These are phyloP conservation scores for Epinephelus moara DNA, from an alignment of 2,113 vertebrate genomes.

Conservation along the genomic window DNA sequence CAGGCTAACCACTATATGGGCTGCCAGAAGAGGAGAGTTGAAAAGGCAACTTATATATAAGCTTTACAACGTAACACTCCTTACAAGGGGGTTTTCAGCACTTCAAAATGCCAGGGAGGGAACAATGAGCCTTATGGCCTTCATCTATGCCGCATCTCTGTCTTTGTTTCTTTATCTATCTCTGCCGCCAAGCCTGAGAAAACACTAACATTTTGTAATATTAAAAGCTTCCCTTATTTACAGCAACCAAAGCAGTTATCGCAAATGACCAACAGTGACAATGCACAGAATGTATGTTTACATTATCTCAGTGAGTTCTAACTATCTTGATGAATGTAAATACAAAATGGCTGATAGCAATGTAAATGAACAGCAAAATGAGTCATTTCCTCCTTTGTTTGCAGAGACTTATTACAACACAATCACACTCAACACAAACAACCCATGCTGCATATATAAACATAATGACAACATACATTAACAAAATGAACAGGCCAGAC, in stretches of 20 bases:
- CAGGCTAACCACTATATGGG: conserved; percentile 32
- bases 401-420: background rate
- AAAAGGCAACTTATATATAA: conserved; percentile 59
- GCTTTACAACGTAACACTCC: conserved; percentile 45
- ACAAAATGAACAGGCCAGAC: background rate
- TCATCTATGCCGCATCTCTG: background rate
- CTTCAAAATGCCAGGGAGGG: conserved; percentile 32
- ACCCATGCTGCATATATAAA: background rate
- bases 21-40: conserved; percentile 54
- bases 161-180: conserved; percentile 21
- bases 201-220: background rate
- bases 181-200: background rate
- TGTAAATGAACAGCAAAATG: background rate
- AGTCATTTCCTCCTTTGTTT: background rate
- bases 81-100: conserved; percentile 47
- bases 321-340: background rate
- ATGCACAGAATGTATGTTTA: background rate
- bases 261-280: too few species aligned
- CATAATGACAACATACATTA: background rate
- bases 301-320: background rate
- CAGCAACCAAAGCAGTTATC: background rate
- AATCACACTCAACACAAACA: background rate
- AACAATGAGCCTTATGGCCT: conserved; percentile 37
- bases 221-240: background rate
- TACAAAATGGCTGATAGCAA: background rate